Evolutionary conservation across 2,888 invertebrate genomes (phyloP), one percentile per base, ranked within the genome.

Genomic region (Andrena fulva): DNA sequence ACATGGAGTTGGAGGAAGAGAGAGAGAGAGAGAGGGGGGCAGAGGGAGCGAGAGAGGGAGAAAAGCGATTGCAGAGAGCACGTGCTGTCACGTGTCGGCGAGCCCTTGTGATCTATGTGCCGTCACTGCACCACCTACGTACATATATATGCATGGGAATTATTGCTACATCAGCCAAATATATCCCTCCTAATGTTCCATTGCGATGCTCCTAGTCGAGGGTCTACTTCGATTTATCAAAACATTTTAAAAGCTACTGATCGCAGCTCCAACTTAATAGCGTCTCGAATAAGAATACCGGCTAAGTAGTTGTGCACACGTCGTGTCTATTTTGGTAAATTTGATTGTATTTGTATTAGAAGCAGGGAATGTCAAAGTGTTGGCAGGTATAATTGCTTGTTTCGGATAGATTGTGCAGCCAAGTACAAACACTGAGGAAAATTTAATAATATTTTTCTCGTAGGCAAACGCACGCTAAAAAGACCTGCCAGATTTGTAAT

Each of bases 21-120:
- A 72, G 64, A 35, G 62, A 12, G 35, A 1, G 63, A 24, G 62
- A 75, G 72, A 50, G 12, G 20, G 12, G 20, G 20, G 20, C 20
- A 12, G 5, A 4, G 50, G 0, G 50, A 2, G 54, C 2, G 52
- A 52, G 63, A 67, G 69, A 73, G 68, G 71, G 80, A 85, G 85
- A 72, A 66, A 74, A 77, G 72, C 71, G 77, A 76, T 64, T 56
- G 71, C 80, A 70, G 68, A 72, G 84, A 84, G 85, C 92, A 92
- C 92, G 92, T 91, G 92, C 91, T 90, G 92, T 89, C 92, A 88
- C 92, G 92, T 92, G 92, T 90, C 90, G 85, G 79, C 87, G 86
- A 89, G 89, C 91, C 91, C 89, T 90, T 88, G 91, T 92, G 92
- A 93, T 93, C 91, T 92, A 92, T 92, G 90, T 82, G 91, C 90